A percentile compares a stretch with the other conserved stretches of the same genome.
phyloP scores from a whole-genome alignment of 2,888 invertebrate genomes.

The Drosophila longiperda region DNA sequence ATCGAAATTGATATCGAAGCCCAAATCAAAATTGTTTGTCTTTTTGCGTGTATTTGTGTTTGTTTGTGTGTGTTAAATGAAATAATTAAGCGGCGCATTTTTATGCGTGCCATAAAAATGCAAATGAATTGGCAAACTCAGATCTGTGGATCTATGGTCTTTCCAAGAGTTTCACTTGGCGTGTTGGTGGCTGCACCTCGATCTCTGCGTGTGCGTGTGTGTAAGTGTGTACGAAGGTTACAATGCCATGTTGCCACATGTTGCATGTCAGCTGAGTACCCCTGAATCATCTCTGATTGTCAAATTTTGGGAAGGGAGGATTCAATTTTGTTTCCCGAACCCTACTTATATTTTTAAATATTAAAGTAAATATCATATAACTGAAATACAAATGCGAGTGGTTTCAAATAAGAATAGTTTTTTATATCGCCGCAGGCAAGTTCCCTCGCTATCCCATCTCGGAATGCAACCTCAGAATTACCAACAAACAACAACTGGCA shows the following conservation, averaged over 20 bases:
- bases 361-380: not conserved
- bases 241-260: constrained; percentile 35
- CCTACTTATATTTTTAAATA: not conserved
- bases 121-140: constrained; percentile 34
- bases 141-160: constrained; percentile 37
- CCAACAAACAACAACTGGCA: constrained; percentile 30
- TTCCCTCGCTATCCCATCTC: not conserved
- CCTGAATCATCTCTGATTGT: not conserved
- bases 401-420: not conserved
- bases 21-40: constrained; percentile 17
- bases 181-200: constrained; percentile 30
- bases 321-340: not conserved
- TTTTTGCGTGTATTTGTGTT: constrained; percentile 5
- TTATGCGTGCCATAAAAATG: constrained; percentile 60
- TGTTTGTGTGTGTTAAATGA: constrained; percentile 25
- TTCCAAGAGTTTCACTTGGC: constrained; percentile 54
- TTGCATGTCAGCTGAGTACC: constrained; percentile 18
- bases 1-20: constrained; percentile 40
- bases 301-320: not conserved
- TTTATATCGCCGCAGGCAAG: not conserved
- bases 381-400: not conserved
- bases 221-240: constrained; percentile 20
- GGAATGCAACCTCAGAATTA: not conserved
- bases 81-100: constrained; percentile 50
- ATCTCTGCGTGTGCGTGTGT: constrained; percentile 1